Conservation (phyloP, 2,888 invertebrate genomes). For the Actias luna region DNA sequence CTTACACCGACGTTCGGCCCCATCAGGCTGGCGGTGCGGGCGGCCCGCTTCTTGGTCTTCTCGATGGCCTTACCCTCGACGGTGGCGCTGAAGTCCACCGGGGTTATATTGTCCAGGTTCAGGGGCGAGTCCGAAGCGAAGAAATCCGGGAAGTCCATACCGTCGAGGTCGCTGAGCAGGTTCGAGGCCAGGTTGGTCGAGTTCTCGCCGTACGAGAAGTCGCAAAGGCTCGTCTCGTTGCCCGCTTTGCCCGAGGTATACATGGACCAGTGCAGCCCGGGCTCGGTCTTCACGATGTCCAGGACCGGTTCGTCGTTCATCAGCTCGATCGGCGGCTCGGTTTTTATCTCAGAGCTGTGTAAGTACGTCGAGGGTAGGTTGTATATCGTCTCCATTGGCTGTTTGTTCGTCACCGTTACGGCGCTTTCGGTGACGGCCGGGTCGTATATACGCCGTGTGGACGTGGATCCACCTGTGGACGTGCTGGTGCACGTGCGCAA, state of each 20-base stretch:
- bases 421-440: conserved; percentile 41
- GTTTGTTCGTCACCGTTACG: conserved; percentile 29
- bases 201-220: conserved; percentile 64
- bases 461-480: conserved; percentile 30
- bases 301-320: conserved; percentile 50
- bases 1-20: conserved; percentile 42
- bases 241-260: conserved; percentile 42
- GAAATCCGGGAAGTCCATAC: conserved; percentile 55
- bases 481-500: conserved; percentile 52
- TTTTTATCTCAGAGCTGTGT: conserved; percentile 38
- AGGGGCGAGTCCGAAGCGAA: conserved; percentile 46
- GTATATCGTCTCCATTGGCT: conserved; percentile 43
- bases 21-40: conserved; percentile 45
- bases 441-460: conserved; percentile 54
- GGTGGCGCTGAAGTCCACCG: conserved; percentile 35
- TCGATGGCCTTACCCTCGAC: conserved; percentile 37
- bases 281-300: conserved; percentile 55
- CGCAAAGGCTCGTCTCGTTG: conserved; percentile 55
- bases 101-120: conserved; percentile 46
- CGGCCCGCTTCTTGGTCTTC: conserved; percentile 44
- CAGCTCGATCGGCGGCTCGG: conserved; percentile 39
- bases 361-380: conserved; percentile 43
- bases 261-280: conserved; percentile 55
- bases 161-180: conserved; percentile 47
- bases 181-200: conserved; percentile 46